Percentiles rank a stretch among this genome's conserved stretches.
Evolutionary conservation across 2,888 invertebrate species (phyloP).

Genomic region (Neria commutata): DNA sequence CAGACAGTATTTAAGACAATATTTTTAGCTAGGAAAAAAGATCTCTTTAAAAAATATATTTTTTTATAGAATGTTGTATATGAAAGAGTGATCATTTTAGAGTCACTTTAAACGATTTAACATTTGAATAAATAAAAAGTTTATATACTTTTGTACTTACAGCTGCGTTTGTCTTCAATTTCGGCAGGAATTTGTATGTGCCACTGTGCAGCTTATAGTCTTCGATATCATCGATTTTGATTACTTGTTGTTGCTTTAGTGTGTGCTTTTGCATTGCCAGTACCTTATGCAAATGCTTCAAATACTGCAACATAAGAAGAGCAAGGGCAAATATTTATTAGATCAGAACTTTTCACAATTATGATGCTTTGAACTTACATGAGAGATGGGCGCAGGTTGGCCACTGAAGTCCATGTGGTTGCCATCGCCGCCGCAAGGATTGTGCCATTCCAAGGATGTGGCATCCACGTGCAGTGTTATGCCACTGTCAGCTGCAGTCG

Average conservation of each 20-base stretch:
- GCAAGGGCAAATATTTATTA: not conserved
- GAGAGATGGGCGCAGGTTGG: not conserved
- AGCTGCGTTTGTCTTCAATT: slow-evolving; percentile 36
- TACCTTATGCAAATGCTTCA: slow-evolving; percentile 33
- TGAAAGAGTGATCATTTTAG: too few species aligned
- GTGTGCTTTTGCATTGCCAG: slow-evolving; percentile 31
- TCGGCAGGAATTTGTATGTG: slow-evolving; percentile 54
- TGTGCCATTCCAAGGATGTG: slow-evolving; percentile 48
- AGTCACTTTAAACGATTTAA: too few species aligned
- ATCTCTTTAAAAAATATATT: too few species aligned
- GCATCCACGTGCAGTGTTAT: slow-evolving; percentile 20
- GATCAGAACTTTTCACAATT: not conserved
- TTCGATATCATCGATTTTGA: slow-evolving; percentile 41
- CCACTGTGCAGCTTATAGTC: slow-evolving; percentile 37
- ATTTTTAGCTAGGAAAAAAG: too few species aligned
- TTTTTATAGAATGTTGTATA: too few species aligned
- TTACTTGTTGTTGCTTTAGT: slow-evolving; percentile 20
- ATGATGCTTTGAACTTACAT: slow-evolving; percentile 18
- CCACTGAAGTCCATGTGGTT: slow-evolving; percentile 10
- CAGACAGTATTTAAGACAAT: too few species aligned
- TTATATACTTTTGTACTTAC: slow-evolving; percentile 41
- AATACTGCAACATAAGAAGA: slow-evolving; percentile 30
- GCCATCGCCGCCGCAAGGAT: slow-evolving; percentile 51
- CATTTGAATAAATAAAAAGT: not conserved
- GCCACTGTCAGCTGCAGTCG: slow-evolving; percentile 38